A percentile compares a stretch with the other conserved stretches of the same genome.
Conservation (phyloP, 1,140 invertebrate genomes). For the Pseudoatta argentina region DNA sequence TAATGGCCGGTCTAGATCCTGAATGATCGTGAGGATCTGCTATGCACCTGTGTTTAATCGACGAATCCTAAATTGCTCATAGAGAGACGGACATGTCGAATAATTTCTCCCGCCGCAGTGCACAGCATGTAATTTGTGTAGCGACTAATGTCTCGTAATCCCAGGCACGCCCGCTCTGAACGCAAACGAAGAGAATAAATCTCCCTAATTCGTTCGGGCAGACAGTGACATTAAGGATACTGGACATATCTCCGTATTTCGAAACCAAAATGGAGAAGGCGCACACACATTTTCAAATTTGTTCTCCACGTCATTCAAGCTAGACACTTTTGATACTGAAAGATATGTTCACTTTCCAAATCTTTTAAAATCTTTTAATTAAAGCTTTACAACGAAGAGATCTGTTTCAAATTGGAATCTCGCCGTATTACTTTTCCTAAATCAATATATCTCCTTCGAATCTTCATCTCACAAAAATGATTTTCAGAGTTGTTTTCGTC, state of each 20-base stretch:
- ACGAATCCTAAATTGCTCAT: constrained; percentile 63
- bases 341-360: not conserved
- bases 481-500: not conserved
- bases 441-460: not conserved
- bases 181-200: constrained; percentile 53
- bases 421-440: not conserved
- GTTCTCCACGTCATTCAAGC: not conserved
- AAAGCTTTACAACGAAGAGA: not conserved
- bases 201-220: constrained; percentile 44
- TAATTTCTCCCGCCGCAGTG: constrained; percentile 47
- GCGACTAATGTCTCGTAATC: constrained; percentile 52
- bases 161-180: constrained; percentile 11
- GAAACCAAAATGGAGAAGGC: not conserved
- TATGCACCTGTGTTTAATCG: constrained; percentile 47
- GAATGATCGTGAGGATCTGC: constrained; percentile 27
- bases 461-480: not conserved
- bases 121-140: constrained; percentile 50
- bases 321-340: not conserved
- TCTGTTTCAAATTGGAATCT: not conserved
- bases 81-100: constrained; percentile 43
- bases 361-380: not conserved
- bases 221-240: constrained; percentile 41
- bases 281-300: not conserved
- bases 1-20: constrained; percentile 37
- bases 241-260: not conserved